A percentile compares a stretch with the other conserved stretches of the same genome.
phyloP scores from a whole-genome alignment of 2,797 vertebrate genomes.

The Pelochelys cantorii region DNA sequence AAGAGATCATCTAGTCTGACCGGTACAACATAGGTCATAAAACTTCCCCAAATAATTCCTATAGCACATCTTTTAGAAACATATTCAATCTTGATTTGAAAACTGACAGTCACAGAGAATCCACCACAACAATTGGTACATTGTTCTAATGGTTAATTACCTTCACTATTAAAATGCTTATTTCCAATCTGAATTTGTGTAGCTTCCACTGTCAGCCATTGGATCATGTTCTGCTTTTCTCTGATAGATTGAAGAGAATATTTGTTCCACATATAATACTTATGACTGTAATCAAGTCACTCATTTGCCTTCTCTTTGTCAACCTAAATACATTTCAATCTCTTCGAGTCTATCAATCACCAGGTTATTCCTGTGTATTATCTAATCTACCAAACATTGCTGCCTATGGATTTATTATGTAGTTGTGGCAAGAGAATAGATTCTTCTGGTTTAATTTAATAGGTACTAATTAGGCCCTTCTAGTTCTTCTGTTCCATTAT shows the following conservation, averaged over 20 bases:
- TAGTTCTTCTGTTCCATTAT: constrained; percentile 5
- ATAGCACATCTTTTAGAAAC: not conserved
- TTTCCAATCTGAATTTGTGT: not conserved
- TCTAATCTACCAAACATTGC: rapidly evolving
- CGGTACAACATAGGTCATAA: not conserved
- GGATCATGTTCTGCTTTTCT: not conserved
- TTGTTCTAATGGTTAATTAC: not conserved
- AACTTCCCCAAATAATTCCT: not conserved
- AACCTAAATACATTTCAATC: not conserved
- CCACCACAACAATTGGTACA: not conserved
- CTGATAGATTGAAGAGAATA: not conserved
- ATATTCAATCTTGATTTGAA: not conserved
- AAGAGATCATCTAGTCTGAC: not conserved
- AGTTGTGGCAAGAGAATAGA: not conserved
- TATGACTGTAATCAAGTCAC: too few relatives aligned
- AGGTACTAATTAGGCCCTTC: not conserved
- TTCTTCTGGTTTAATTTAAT: not conserved
- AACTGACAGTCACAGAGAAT: not conserved
- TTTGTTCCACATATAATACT: too few relatives aligned
- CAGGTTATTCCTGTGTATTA: not conserved
- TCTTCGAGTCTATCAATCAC: not conserved
- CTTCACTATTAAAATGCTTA: not conserved
- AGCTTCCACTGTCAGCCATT: not conserved
- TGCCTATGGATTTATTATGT: not conserved
- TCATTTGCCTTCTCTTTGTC: not conserved